Conservation (phyloP, 1,140 invertebrate genomes). For the Bombus polaris region DNA sequence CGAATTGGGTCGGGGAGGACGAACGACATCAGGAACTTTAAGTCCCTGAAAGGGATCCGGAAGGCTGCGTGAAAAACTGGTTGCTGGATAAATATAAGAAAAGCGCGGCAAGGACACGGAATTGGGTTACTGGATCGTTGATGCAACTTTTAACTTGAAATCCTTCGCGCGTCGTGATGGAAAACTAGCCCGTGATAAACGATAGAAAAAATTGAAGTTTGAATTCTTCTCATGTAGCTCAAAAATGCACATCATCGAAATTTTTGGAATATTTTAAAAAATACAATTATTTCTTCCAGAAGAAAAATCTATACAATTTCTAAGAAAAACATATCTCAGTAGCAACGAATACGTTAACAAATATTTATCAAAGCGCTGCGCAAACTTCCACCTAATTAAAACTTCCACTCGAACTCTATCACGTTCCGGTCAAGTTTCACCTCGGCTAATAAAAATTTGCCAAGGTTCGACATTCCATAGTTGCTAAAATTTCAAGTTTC, state of each 20-base stretch:
- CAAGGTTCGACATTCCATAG: too few species aligned
- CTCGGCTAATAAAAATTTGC: too few species aligned
- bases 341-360: too few species aligned
- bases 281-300: neutral
- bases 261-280: neutral
- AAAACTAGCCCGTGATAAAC: neutral
- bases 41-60: neutral
- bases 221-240: neutral
- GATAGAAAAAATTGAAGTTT: too few species aligned
- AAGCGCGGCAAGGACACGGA: neutral
- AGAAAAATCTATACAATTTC: too few species aligned
- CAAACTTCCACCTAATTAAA: too few species aligned
- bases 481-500: too few species aligned
- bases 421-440: too few species aligned
- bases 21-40: neutral
- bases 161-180: neutral
- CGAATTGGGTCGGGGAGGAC: slow-evolving; percentile 12
- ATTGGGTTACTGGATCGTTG: neutral
- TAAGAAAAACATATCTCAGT: too few species aligned
- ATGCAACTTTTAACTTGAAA: neutral
- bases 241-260: neutral
- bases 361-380: too few species aligned
- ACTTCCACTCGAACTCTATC: too few species aligned
- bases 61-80: neutral
- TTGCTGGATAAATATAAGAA: neutral